These are phyloP conservation scores for Hetaerina titia DNA, from an alignment of 2,888 invertebrate species.

Conservation along the genomic window DNA sequence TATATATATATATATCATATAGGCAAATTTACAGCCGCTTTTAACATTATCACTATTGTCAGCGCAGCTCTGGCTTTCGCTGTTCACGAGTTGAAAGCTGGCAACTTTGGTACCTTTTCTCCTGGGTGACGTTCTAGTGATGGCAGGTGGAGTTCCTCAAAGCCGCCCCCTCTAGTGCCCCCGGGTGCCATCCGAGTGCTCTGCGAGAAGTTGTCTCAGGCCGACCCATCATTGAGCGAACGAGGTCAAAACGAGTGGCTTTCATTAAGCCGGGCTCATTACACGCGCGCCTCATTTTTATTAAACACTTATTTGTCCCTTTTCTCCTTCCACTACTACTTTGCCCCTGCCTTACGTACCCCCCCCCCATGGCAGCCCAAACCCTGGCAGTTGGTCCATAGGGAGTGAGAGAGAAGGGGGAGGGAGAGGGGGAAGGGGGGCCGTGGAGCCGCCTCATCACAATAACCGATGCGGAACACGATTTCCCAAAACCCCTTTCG, in stretches of 20 bases:
- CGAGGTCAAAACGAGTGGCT: background rate
- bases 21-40: too few species aligned
- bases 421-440: too few species aligned
- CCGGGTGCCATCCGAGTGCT: background rate
- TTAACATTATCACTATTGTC: too few species aligned
- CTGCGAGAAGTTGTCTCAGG: background rate
- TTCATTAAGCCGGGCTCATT: background rate
- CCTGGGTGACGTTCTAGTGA: background rate
- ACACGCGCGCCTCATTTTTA: background rate
- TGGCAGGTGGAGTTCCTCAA: background rate
- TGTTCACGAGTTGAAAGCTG: background rate
- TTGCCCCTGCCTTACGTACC: background rate
- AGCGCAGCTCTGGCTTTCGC: background rate
- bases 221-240: background rate
- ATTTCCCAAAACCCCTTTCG: background rate
- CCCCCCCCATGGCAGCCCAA: too few species aligned
- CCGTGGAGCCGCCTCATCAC: background rate
- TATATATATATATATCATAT: too few species aligned
- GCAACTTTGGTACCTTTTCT: background rate
- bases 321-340: background rate
- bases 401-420: too few species aligned
- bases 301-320: background rate
- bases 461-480: background rate
- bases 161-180: background rate
- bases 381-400: too few species aligned